Conservation (phyloP, 1,140 invertebrate species). For the Bombus affinis region DNA sequence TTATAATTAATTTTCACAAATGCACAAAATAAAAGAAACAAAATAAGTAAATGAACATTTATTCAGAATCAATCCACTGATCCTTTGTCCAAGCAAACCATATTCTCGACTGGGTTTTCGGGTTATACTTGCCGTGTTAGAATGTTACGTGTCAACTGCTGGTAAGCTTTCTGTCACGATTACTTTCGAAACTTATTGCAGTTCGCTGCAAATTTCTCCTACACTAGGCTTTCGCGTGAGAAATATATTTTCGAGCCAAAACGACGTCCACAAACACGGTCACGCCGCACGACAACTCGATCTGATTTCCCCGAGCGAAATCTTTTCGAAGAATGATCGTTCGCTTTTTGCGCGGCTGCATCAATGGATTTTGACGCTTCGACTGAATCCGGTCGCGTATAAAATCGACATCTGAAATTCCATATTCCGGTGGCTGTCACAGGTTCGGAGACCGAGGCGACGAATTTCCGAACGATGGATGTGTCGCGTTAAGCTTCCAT, state of each 20-base stretch:
- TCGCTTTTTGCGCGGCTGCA: background rate
- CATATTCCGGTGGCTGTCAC: slow-evolving; percentile 6
- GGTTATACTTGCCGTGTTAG: background rate
- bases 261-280: background rate
- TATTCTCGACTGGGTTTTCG: background rate
- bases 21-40: no score
- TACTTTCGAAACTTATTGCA: background rate
- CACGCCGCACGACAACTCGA: background rate
- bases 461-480: slow-evolving; percentile 2
- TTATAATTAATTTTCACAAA: no score
- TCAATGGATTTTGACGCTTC: slow-evolving; percentile 1
- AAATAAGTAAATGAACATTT: no score
- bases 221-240: background rate
- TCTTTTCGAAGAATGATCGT: slow-evolving; percentile 10
- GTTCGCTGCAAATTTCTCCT: background rate
- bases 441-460: background rate
- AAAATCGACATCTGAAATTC: slow-evolving; percentile 15
- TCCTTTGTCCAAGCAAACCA: background rate
- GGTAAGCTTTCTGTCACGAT: background rate
- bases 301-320: slow-evolving; percentile 6
- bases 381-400: background rate
- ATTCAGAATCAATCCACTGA: background rate
- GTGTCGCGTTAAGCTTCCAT: slow-evolving; percentile 3
- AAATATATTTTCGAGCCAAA: background rate
- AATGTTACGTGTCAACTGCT: background rate